phyloP scores from a whole-genome alignment of 2,113 vertebrate genomes.

The Limnothrissa miodon region DNA sequence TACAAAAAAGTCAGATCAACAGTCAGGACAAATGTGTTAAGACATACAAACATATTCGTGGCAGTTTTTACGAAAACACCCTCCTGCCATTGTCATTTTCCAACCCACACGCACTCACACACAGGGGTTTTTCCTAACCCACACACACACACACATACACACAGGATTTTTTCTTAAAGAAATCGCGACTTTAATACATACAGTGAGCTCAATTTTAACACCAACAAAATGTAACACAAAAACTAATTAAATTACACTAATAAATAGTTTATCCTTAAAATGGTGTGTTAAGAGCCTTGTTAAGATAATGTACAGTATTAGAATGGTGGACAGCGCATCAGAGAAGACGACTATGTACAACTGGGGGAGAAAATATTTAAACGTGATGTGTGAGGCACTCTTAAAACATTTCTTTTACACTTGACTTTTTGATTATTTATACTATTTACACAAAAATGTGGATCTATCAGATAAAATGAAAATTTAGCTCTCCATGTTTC shows the following conservation, averaged over 20 bases:
- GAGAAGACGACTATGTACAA: not conserved
- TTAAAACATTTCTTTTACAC: not conserved
- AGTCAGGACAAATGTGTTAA: not conserved
- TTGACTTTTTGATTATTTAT: slow-evolving; percentile 9
- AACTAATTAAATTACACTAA: slow-evolving; percentile 19
- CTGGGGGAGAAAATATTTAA: not conserved
- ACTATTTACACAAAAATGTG: not conserved
- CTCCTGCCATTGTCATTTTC: not conserved
- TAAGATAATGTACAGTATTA: slow-evolving; percentile 8
- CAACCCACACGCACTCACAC: not conserved
- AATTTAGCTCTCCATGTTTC: not conserved
- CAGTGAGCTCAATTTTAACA: not conserved
- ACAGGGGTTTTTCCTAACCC: not conserved
- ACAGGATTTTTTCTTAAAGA: not conserved
- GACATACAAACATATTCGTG: not conserved
- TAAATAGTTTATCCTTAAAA: slow-evolving; percentile 9
- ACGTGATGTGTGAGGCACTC: not conserved
- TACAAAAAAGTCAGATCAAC: not conserved
- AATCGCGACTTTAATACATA: not conserved
- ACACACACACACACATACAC: not conserved
- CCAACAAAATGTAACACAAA: not conserved
- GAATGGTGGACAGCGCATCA: slow-evolving; percentile 15
- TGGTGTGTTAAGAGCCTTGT: not conserved
- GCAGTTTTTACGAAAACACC: slow-evolving; percentile 8
- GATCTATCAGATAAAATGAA: not conserved